Evolutionary conservation across 2,888 invertebrate genomes (phyloP).

Genomic region (Ennomos fuscantarius): DNA sequence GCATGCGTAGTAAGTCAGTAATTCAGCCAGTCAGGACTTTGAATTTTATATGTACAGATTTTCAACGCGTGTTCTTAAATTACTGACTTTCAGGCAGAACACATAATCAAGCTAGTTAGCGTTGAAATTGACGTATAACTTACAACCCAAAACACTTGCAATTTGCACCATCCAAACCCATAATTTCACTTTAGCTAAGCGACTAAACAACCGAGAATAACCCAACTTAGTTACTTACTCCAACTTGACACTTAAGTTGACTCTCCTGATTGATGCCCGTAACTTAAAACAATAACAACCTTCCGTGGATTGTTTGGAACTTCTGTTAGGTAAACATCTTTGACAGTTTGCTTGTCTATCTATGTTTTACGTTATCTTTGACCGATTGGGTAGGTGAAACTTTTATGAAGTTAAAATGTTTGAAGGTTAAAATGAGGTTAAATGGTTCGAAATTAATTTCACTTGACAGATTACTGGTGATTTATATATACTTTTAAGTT

Average conservation of each 20-base stretch:
- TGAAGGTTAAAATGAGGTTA: background rate
- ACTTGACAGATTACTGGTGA: constrained; percentile 4
- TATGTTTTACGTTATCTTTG: constrained; percentile 17
- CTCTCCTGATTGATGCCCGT: constrained; percentile 36
- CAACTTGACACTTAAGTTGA: constrained; percentile 32
- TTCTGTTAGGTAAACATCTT: constrained; percentile 18
- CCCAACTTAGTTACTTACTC: constrained; percentile 22
- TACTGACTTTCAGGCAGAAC: no score
- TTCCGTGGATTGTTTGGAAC: constrained; percentile 14
- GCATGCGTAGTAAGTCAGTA: no score
- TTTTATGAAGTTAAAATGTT: background rate
- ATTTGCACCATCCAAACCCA: constrained; percentile 1
- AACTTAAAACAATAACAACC: constrained; percentile 38
- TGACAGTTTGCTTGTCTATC: constrained; percentile 23
- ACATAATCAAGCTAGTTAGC: no score
- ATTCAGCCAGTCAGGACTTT: no score
- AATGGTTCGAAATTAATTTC: constrained; percentile 21
- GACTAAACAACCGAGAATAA: constrained; percentile 22
- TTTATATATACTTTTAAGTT: constrained; percentile 8
- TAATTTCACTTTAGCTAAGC: constrained; percentile 1
- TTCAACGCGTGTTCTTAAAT: no score
- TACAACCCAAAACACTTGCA: background rate
- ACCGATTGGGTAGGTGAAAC: constrained; percentile 15
- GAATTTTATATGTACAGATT: no score
- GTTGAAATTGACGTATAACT: no score